Evolutionary conservation across 2,113 vertebrate genomes (phyloP).

Genomic region (Alces alces): DNA sequence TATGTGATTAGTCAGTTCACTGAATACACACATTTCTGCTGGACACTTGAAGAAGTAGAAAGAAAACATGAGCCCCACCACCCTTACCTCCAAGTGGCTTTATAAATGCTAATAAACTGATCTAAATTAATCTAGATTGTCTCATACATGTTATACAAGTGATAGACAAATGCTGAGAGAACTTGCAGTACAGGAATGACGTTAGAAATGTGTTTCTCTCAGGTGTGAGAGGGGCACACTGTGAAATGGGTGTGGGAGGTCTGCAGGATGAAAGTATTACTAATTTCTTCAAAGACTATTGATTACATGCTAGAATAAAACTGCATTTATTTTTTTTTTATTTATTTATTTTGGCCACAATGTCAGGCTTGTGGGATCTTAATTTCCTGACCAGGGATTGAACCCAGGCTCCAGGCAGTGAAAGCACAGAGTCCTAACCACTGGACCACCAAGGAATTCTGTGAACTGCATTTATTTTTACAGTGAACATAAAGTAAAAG

Average conservation of each 20-base stretch:
- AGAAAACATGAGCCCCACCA: neutral
- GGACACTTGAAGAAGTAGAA: neutral
- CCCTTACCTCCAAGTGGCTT: neutral
- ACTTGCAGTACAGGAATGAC: neutral
- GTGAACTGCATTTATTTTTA: neutral
- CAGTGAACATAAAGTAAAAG: constrained; percentile 5
- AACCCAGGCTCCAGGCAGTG: neutral
- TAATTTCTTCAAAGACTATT: neutral
- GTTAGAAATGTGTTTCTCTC: neutral
- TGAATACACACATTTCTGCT: neutral
- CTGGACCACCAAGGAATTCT: neutral
- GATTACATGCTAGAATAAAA: neutral
- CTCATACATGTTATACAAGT: neutral
- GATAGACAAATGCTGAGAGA: constrained; percentile 3
- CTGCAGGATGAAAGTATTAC: neutral
- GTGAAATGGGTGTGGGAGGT: neutral
- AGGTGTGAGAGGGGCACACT: neutral
- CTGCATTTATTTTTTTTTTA: neutral
- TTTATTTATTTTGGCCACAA: neutral
- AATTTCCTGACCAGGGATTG: neutral
- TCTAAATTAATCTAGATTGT: neutral
- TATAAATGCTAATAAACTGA: constrained; percentile 11
- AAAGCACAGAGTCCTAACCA: neutral
- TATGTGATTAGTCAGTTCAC: neutral
- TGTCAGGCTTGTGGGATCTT: neutral